Conservation (phyloP, 64 coral and sea anemone genomes). For the Anthopleura sola region DNA sequence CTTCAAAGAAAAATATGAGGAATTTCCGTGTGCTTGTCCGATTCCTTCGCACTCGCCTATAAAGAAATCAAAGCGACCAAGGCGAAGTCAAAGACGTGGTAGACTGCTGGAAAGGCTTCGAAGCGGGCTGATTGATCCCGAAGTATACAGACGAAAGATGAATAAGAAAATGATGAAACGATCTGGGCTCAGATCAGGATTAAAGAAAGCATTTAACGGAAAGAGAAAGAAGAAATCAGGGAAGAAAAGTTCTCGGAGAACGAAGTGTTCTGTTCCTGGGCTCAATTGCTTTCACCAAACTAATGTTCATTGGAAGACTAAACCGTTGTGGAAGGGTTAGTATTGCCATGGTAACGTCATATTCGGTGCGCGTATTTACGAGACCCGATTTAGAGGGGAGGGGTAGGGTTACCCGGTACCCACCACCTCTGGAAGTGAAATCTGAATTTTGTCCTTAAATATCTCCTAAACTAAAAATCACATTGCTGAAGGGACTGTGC, state of each 20-base stretch:
- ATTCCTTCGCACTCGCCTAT: not conserved
- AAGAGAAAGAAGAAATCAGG: constrained; percentile 10
- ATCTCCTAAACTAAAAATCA: not conserved
- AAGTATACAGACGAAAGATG: not conserved
- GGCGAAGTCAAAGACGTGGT: not conserved
- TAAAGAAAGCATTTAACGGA: not conserved
- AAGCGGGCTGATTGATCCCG: not conserved
- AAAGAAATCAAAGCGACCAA: not conserved
- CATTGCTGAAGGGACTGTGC: too few relatives aligned
- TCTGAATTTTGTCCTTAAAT: too few relatives aligned
- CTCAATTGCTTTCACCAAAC: constrained; percentile 85
- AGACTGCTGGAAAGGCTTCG: not conserved
- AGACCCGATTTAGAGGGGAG: too few relatives aligned
- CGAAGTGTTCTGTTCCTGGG: constrained; percentile 55
- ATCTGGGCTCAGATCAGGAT: not conserved
- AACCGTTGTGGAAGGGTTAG: constrained; percentile 78
- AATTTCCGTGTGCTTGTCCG: constrained; percentile 51
- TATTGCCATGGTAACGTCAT: not conserved
- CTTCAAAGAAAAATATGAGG: constrained; percentile 54
- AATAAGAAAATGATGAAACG: not conserved
- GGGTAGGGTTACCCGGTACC: too few relatives aligned
- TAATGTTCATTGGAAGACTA: constrained; percentile 77
- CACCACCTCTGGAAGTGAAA: too few relatives aligned
- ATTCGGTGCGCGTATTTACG: too few relatives aligned
- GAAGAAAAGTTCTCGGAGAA: constrained; percentile 43